Conservation (phyloP, 2,797 vertebrate genomes). For the Heterohyrax brucei region DNA sequence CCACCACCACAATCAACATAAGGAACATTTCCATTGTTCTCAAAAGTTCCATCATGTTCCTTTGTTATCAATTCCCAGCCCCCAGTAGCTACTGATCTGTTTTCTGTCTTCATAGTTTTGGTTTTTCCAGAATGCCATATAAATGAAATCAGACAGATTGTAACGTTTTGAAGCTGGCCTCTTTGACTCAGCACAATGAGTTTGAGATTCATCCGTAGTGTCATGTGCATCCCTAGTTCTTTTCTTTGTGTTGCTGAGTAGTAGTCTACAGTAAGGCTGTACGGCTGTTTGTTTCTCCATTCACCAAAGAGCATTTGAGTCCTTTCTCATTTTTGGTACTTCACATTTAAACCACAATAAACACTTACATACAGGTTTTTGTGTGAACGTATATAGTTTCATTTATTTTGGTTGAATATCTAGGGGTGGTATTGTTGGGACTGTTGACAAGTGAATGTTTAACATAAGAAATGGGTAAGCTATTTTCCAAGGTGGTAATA, state of each 20-base stretch:
- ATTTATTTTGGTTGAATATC: conserved; percentile 1
- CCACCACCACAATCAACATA: neutral
- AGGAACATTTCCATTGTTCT: neutral
- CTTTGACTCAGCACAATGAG: neutral
- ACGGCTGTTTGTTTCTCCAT: neutral
- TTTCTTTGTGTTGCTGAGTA: neutral
- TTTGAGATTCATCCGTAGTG: accelerated
- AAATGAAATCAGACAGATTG: neutral
- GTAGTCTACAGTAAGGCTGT: neutral
- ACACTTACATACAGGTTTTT: neutral
- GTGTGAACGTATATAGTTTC: neutral
- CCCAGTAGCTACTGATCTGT: neutral
- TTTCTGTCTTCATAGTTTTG: neutral
- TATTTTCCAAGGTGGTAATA: neutral
- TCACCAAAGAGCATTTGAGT: neutral
- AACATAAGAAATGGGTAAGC: neutral
- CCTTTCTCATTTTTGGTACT: neutral
- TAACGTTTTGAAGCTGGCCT: neutral
- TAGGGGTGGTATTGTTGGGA: neutral
- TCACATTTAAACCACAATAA: neutral
- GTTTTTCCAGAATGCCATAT: neutral
- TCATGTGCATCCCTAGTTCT: neutral
- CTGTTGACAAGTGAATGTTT: neutral
- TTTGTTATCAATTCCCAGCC: neutral
- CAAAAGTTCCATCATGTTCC: neutral